These are phyloP conservation scores for Cryptoprocta ferox DNA, from an alignment of 2,797 vertebrate species.

Conservation along the genomic window DNA sequence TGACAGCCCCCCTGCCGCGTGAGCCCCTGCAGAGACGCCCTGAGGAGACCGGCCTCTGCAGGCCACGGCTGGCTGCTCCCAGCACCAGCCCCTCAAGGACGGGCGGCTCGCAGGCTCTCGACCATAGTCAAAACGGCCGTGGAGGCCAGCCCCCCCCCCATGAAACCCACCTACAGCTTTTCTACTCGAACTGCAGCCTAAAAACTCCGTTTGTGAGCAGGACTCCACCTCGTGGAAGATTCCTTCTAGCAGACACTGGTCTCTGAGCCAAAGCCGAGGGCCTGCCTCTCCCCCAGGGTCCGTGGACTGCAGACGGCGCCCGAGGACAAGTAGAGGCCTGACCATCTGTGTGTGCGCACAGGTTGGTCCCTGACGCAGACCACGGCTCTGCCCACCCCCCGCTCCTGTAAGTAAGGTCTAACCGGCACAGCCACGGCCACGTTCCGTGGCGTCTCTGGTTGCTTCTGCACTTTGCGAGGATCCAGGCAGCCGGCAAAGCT, in stretches of 20 bases:
- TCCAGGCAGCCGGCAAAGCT: background rate
- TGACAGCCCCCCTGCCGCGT: accelerated
- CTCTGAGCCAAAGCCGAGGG: no score
- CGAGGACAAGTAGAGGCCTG: background rate
- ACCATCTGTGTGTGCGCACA: no score
- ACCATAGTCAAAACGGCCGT: accelerated
- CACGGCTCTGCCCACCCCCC: background rate
- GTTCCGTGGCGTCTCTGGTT: accelerated
- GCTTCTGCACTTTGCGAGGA: accelerated
- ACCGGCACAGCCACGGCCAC: accelerated
- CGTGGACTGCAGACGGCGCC: accelerated
- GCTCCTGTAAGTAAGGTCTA: background rate
- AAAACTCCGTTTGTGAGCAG: background rate
- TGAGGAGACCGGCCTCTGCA: accelerated
- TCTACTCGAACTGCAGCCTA: accelerated
- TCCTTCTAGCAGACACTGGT: background rate
- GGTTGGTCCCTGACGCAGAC: accelerated
- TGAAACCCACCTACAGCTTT: background rate
- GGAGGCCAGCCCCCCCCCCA: background rate
- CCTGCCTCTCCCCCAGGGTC: background rate
- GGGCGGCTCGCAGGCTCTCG: accelerated
- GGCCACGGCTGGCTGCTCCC: background rate
- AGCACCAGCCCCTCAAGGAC: background rate
- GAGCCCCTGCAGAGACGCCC: accelerated
- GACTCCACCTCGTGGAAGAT: accelerated